A percentile compares a stretch with the other conserved stretches of the same genome.
Conservation (phyloP, 2,888 invertebrate genomes). For the Orthosia incerta region DNA sequence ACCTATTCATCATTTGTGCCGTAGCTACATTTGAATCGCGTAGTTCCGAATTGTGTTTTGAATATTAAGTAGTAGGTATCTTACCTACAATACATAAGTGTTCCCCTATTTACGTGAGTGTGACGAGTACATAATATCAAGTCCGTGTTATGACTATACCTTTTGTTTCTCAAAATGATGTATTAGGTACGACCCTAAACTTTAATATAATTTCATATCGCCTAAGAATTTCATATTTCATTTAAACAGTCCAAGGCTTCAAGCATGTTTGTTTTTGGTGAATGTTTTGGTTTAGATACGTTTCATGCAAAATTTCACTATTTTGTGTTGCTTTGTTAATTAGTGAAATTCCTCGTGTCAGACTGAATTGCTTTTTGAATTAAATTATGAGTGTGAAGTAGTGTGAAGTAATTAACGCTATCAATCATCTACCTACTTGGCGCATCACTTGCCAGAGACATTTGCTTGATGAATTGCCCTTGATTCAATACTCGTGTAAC, state of each 20-base stretch:
- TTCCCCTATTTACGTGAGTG: background rate
- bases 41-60: conserved; percentile 25
- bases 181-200: conserved; percentile 21
- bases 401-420: conserved; percentile 72
- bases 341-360: conserved; percentile 30
- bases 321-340: conserved; percentile 12
- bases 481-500: conserved; percentile 51
- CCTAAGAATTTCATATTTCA: background rate
- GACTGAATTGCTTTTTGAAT: conserved; percentile 32
- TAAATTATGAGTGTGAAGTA: conserved; percentile 44
- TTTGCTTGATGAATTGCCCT: conserved; percentile 73
- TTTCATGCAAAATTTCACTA: background rate
- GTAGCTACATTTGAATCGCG: conserved; percentile 3
- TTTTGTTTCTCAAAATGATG: conserved; percentile 13
- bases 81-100: background rate
- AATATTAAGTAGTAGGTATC: conserved; percentile 9
- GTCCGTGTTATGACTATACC: background rate
- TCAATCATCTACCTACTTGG: conserved; percentile 74
- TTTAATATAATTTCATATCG: conserved; percentile 16
- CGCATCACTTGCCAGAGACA: conserved; percentile 73
- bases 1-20: conserved; percentile 21
- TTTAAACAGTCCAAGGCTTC: background rate
- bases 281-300: background rate
- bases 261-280: background rate
- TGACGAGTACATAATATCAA: conserved; percentile 6